Conservation (phyloP, 2,888 invertebrate genomes). For the Acanthosepion esculentum region DNA sequence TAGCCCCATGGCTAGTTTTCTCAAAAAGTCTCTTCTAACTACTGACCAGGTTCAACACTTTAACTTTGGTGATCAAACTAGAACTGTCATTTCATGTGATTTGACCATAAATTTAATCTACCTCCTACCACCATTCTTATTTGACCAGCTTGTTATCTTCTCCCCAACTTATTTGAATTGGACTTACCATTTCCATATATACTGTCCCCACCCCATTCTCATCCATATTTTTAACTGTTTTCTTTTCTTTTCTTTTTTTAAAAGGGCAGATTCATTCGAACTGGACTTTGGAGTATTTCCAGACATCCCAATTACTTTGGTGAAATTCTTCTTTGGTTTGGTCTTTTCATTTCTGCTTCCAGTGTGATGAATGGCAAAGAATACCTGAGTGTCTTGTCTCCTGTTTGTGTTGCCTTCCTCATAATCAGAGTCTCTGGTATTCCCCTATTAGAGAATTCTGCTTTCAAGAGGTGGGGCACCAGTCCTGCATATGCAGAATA, state of each 20-base stretch:
- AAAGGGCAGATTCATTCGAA: constrained; percentile 69
- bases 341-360: constrained; percentile 67
- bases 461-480: constrained; percentile 71
- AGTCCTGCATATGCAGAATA: constrained; percentile 71
- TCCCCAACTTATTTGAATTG: background rate
- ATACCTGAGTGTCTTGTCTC: constrained; percentile 68
- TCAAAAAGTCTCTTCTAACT: too few species aligned
- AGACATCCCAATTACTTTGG: constrained; percentile 74
- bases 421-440: constrained; percentile 74
- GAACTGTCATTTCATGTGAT: too few species aligned
- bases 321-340: constrained; percentile 73
- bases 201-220: background rate
- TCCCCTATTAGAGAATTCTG: constrained; percentile 72
- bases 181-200: background rate
- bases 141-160: too few species aligned
- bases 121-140: too few species aligned
- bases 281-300: constrained; percentile 71
- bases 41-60: too few species aligned
- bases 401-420: constrained; percentile 71
- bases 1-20: too few species aligned
- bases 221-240: background rate
- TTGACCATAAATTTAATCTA: too few species aligned
- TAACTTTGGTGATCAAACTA: too few species aligned
- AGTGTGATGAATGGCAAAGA: constrained; percentile 63
- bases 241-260: constrained; percentile 49